phyloP scores from a whole-genome alignment of 2,113 vertebrate species.

The Ciconia maguari region DNA sequence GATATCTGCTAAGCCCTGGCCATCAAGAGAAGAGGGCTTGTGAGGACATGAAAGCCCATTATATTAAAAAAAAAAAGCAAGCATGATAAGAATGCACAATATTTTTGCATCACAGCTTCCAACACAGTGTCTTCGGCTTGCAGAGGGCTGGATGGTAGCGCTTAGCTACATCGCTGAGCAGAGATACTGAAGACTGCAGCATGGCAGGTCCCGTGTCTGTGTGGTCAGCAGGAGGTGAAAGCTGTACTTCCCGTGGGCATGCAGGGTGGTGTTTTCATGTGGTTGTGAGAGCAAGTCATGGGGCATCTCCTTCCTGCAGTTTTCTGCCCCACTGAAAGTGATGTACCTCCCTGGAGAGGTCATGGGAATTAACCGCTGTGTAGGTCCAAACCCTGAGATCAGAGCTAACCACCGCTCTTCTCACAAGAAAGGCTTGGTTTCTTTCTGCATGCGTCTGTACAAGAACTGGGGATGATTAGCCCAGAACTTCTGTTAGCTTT shows the following conservation, averaged over 20 bases:
- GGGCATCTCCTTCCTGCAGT: background rate
- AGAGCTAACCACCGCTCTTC: background rate
- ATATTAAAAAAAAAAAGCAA: background rate
- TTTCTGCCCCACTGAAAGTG: background rate
- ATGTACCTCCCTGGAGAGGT: background rate
- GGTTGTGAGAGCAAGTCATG: background rate
- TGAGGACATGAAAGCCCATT: background rate
- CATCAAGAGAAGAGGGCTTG: background rate
- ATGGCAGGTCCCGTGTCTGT: background rate
- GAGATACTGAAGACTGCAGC: background rate
- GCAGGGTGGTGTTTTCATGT: background rate
- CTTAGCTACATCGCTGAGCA: background rate
- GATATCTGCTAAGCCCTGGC: background rate
- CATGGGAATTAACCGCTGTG: background rate
- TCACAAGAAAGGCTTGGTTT: background rate
- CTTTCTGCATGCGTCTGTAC: background rate
- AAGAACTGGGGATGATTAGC: background rate
- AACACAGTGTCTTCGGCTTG: rapidly evolving
- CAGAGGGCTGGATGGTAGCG: background rate
- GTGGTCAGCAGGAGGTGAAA: background rate
- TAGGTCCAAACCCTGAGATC: background rate
- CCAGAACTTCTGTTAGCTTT: background rate
- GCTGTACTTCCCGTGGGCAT: rapidly evolving
- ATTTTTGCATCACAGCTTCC: background rate
- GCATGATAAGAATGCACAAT: background rate